Evolutionary conservation across 1,140 invertebrate species (phyloP).

Genomic region (Bombus sibiricus): DNA sequence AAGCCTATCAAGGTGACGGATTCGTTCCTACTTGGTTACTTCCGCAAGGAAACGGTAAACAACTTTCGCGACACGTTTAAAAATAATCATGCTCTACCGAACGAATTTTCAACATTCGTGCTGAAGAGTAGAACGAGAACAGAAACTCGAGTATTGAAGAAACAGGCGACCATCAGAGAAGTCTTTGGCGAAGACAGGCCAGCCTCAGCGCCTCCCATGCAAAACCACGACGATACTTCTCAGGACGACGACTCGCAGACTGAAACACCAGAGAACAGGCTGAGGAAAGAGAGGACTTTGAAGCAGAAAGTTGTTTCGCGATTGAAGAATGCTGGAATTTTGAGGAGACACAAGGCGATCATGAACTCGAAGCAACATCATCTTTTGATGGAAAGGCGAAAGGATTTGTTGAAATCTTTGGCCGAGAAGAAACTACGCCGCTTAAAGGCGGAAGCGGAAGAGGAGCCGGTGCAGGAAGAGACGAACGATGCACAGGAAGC

Average conservation of each 20-base stretch:
- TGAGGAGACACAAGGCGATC: conserved; percentile 84
- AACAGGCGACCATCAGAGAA: conserved; percentile 90
- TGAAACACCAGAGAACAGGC: conserved; percentile 68
- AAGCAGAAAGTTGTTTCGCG: conserved; percentile 83
- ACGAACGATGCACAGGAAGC: conserved; percentile 74
- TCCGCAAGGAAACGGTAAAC: conserved; percentile 88
- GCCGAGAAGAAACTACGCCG: conserved; percentile 78
- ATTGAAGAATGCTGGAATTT: conserved; percentile 83
- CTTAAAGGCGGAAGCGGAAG: conserved; percentile 76
- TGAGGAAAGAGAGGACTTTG: conserved; percentile 68
- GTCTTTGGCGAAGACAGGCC: conserved; percentile 90
- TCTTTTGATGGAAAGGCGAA: conserved; percentile 83
- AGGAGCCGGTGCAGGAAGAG: conserved; percentile 72
- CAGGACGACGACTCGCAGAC: conserved; percentile 80
- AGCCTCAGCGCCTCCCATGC: conserved; percentile 85
- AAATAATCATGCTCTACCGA: conserved; percentile 84
- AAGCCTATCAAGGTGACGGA: conserved; percentile 84
- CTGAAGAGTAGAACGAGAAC: conserved; percentile 89
- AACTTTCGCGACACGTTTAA: conserved; percentile 88
- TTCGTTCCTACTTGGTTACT: conserved; percentile 84
- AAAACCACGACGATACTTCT: conserved; percentile 77
- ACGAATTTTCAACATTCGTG: conserved; percentile 88
- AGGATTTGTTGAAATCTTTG: conserved; percentile 83
- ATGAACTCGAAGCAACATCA: conserved; percentile 83
- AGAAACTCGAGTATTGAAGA: conserved; percentile 89